Conservation (phyloP, 2,888 invertebrate species). For the Ethmia dodecea region DNA sequence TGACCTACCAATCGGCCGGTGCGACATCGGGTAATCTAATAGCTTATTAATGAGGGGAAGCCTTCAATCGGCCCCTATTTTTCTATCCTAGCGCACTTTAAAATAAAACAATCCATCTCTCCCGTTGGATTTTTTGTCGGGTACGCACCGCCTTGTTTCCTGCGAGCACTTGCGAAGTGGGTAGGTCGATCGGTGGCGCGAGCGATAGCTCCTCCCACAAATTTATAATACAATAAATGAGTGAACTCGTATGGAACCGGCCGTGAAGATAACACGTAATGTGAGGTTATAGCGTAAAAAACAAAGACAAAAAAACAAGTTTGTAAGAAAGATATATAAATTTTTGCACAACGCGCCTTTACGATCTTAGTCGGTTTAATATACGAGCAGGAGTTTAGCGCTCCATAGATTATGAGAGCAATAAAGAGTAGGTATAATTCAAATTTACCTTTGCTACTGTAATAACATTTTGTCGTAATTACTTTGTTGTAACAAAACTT, state of each 20-base stretch:
- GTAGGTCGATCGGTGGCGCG: conserved; percentile 54
- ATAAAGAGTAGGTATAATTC: conserved; percentile 68
- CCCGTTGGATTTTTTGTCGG: conserved; percentile 47
- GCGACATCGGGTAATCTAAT: conserved; percentile 73
- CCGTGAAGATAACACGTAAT: conserved; percentile 62
- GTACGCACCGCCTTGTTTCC: conserved; percentile 58
- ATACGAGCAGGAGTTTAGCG: conserved; percentile 52
- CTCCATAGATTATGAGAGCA: conserved; percentile 57
- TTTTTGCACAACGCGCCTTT: conserved; percentile 54
- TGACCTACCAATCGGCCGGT: conserved; percentile 71
- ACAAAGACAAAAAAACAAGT: conserved; percentile 65
- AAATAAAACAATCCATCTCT: conserved; percentile 58
- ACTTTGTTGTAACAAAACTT: too few relatives aligned
- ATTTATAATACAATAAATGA: conserved; percentile 74
- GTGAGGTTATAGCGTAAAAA: conserved; percentile 66
- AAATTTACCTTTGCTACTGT: conserved; percentile 58
- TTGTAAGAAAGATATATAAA: conserved; percentile 56
- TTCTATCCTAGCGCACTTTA: conserved; percentile 68
- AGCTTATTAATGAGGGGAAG: conserved; percentile 75
- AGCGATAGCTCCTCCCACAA: conserved; percentile 67
- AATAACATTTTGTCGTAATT: too few relatives aligned
- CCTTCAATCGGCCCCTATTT: conserved; percentile 64
- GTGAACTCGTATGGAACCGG: conserved; percentile 59
- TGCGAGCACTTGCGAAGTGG: conserved; percentile 52
- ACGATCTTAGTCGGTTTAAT: conserved; percentile 56